Evolutionary conservation across 2,113 vertebrate genomes (phyloP).

Genomic region (Dolichallabes microphthalmus): DNA sequence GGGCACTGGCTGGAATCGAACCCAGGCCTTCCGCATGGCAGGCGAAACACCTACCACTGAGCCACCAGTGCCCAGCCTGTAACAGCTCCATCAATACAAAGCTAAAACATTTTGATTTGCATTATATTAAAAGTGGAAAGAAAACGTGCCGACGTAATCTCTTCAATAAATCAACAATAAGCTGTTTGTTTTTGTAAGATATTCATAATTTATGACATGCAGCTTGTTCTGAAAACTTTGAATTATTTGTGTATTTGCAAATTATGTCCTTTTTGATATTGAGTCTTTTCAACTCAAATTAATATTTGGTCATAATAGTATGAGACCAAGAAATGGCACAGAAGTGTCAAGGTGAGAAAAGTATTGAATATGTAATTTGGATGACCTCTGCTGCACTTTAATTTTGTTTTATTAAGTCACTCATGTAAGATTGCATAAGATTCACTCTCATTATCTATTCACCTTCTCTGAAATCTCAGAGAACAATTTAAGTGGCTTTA

Average conservation of each 20-base stretch:
- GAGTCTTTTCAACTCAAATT: neutral
- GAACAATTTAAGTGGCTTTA: neutral
- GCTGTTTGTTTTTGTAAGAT: neutral
- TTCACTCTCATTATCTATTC: neutral
- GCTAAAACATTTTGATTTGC: neutral
- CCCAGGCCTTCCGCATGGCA: too few species aligned
- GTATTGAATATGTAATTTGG: slow-evolving; percentile 1
- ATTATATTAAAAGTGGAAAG: neutral
- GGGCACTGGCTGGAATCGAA: too few species aligned
- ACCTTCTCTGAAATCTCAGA: neutral
- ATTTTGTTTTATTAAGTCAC: slow-evolving; percentile 6
- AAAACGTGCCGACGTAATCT: neutral
- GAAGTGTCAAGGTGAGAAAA: slow-evolving; percentile 3
- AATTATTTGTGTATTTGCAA: neutral
- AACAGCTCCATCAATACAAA: too few species aligned
- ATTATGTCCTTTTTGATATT: neutral
- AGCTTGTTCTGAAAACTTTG: slow-evolving; percentile 7
- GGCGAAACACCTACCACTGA: too few species aligned
- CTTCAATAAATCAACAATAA: neutral
- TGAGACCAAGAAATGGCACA: neutral
- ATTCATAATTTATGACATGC: neutral
- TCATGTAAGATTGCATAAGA: neutral
- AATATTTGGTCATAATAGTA: neutral
- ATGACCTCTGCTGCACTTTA: neutral
- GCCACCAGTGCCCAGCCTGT: too few species aligned